These are phyloP conservation scores for Drosophila merina DNA, from an alignment of 2,888 invertebrate genomes.

Conservation along the genomic window DNA sequence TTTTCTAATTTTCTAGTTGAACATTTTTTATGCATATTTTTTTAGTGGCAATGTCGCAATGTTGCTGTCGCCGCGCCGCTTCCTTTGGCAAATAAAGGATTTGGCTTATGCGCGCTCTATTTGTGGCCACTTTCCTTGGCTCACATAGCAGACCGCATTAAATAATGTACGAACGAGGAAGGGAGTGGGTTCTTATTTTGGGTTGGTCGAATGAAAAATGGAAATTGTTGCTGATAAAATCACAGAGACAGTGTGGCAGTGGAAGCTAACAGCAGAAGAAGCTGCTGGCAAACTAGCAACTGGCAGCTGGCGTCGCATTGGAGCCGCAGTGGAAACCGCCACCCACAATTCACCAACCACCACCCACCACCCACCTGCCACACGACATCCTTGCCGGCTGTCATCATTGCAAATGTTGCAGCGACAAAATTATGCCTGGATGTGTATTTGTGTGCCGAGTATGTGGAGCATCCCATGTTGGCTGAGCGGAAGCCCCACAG, in stretches of 20 bases:
- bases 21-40: constrained; percentile 44
- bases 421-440: constrained; percentile 66
- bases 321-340: constrained; percentile 52
- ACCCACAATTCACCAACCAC: not conserved
- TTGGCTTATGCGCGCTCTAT: constrained; percentile 62
- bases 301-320: constrained; percentile 65
- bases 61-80: constrained; percentile 25
- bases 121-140: constrained; percentile 72
- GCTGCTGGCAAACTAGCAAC: constrained; percentile 42
- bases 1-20: constrained; percentile 54
- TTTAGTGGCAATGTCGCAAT: constrained; percentile 15
- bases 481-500: constrained; percentile 59
- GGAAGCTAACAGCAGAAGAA: constrained; percentile 66
- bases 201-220: constrained; percentile 63
- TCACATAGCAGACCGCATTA: constrained; percentile 50
- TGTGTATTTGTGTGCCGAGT: constrained; percentile 29
- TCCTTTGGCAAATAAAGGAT: constrained; percentile 62
- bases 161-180: constrained; percentile 48
- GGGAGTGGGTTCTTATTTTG: not conserved
- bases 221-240: constrained; percentile 79
- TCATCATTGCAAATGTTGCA: constrained; percentile 76
- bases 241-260: constrained; percentile 33
- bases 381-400: constrained; percentile 61
- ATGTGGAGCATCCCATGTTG: constrained; percentile 26
- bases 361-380: constrained; percentile 17